Evolutionary conservation across 1,140 invertebrate genomes (phyloP).

Genomic region (Leucophenga varia): DNA sequence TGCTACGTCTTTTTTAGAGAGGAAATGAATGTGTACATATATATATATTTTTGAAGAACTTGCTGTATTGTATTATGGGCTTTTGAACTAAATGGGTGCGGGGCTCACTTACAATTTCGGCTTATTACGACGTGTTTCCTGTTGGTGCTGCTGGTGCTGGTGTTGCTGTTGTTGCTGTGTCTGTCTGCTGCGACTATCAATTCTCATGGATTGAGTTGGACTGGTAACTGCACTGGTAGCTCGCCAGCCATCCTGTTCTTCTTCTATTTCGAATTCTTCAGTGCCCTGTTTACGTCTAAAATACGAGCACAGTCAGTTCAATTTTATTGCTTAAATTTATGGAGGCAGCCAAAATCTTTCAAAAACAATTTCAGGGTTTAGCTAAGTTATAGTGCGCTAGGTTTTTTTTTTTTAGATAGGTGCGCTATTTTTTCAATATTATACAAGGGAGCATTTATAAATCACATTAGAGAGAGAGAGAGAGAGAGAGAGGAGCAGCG

Average conservation of each 20-base stretch:
- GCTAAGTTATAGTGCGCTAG: too few species aligned
- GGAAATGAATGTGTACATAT: too few species aligned
- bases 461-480: neutral
- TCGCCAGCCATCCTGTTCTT: conserved; percentile 36
- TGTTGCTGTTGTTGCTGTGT: conserved; percentile 8
- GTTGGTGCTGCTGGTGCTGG: neutral
- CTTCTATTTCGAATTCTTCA: conserved; percentile 42
- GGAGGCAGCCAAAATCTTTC: too few species aligned
- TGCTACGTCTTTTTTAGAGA: conserved; percentile 34
- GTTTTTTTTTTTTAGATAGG: too few species aligned
- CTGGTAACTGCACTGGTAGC: conserved; percentile 22
- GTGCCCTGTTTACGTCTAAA: conserved; percentile 37
- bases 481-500: neutral
- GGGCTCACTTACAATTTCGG: conserved; percentile 39
- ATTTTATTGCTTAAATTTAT: too few species aligned
- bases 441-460: neutral
- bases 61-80: too few species aligned
- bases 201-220: conserved; percentile 21
- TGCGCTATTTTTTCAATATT: too few species aligned
- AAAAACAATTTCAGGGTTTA: too few species aligned
- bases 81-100: neutral
- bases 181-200: conserved; percentile 11
- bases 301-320: too few species aligned
- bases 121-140: conserved; percentile 32
- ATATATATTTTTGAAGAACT: too few species aligned